Percentiles rank a stretch among this genome's conserved stretches.
Conservation (phyloP, 2,113 vertebrate genomes). For the Chinchilla lanigera region DNA sequence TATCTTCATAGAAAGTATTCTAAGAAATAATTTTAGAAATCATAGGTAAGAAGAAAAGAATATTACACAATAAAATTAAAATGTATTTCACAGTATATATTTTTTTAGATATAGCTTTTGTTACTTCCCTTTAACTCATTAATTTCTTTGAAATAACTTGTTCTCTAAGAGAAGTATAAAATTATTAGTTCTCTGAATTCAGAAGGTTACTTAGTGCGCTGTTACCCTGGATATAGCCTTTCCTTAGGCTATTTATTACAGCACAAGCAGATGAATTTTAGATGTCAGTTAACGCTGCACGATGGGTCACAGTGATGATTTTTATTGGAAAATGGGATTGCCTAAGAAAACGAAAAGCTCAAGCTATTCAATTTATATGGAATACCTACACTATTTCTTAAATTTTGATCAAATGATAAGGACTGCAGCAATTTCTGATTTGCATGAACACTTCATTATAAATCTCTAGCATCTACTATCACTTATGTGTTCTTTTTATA, state of each 20-base stretch:
- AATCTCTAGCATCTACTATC: background rate
- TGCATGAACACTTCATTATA: background rate
- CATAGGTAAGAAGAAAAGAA: background rate
- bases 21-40: background rate
- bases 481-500: background rate
- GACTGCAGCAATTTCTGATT: background rate
- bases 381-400: slow-evolving; percentile 58
- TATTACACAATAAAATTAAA: slow-evolving; percentile 23
- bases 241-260: slow-evolving; percentile 57
- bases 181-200: slow-evolving; percentile 27
- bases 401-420: slow-evolving; percentile 68
- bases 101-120: background rate
- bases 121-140: slow-evolving; percentile 38
- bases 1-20: background rate
- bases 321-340: slow-evolving; percentile 74
- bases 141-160: slow-evolving; percentile 54
- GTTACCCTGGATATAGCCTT: background rate
- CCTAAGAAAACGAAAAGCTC: slow-evolving; percentile 73
- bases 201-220: slow-evolving; percentile 51
- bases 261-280: slow-evolving; percentile 62
- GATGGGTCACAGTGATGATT: slow-evolving; percentile 61
- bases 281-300: slow-evolving; percentile 74
- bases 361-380: slow-evolving; percentile 47
- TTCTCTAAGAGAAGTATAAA: slow-evolving; percentile 59
- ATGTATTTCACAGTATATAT: background rate